Base-by-base conservation (phyloP, 2,797 vertebrate species). In the Tiaroga cobitis region DNA sequence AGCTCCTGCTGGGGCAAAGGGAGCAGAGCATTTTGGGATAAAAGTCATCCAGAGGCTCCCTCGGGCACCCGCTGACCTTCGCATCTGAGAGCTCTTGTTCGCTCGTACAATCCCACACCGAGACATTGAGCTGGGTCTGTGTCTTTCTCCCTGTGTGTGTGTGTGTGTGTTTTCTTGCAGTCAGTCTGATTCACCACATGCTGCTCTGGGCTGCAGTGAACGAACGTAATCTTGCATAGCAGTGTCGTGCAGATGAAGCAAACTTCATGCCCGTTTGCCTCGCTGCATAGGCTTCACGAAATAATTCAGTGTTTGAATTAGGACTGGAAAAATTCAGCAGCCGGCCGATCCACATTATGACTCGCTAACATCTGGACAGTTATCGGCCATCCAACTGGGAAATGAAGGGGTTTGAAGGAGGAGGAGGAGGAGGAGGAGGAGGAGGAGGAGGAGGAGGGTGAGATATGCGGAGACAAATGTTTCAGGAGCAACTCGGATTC, bases 401-500 rank as follows among this genome's bases (percentile, higher is more conserved):
- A 94, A 93, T 92, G 69, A 80, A 67, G 61, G 70, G 41, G 51
- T 56, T 37, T 37, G 37, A 37, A 37, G 37, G 32, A 3, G 72
- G 73, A 16, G 61, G 61, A 51, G 69, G 63, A 65, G 59, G 29
- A 87, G 81, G 84, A 51, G 69, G 63, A 65, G 59, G 29, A 10
- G 49, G 65, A 51, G 54, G 18, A 15, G 49, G 16, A 51, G 69
- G 63, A 65, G 59, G 29, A 87, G 81, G 84, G 90, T 84, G 89
- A 90, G 86, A 92, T 90, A 93, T 93, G 93, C 88, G 86, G 91
- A 94, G 94, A 93, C 91, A 90, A 91, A 94, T 93, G 93, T 91
- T 91, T 91, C 90, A 94, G 93, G 92, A 90, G 88, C 89, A 93
- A 93, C 93, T 91, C 91, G 92, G 93, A 92, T 95, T 95, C 94